These are phyloP conservation scores for Sussaba pulchella DNA, from an alignment of 2,888 invertebrate species.

Conservation along the genomic window DNA sequence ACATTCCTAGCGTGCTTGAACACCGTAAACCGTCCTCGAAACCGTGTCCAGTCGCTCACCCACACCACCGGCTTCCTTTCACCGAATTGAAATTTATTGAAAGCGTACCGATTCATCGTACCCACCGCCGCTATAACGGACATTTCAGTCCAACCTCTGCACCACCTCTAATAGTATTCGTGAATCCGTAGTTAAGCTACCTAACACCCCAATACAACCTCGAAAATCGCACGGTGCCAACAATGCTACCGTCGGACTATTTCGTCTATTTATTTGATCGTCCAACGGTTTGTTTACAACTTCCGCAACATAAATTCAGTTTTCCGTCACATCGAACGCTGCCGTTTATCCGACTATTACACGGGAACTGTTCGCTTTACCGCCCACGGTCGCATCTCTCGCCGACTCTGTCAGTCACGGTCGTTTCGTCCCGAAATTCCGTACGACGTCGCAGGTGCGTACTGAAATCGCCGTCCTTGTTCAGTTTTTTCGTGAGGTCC, in stretches of 20 bases:
- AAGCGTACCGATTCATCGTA: slow-evolving; percentile 68
- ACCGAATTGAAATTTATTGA: slow-evolving; percentile 73
- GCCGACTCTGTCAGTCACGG: slow-evolving; percentile 19
- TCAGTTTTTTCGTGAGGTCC: neutral
- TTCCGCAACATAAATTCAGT: slow-evolving; percentile 77
- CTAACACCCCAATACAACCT: neutral
- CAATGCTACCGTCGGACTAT: slow-evolving; percentile 65
- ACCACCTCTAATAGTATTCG: neutral
- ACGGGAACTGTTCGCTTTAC: slow-evolving; percentile 40
- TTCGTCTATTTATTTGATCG: slow-evolving; percentile 71
- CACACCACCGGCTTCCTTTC: slow-evolving; percentile 66
- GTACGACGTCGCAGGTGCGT: slow-evolving; percentile 17
- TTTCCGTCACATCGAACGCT: slow-evolving; percentile 77
- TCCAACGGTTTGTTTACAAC: slow-evolving; percentile 75
- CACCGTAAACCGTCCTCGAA: slow-evolving; percentile 60
- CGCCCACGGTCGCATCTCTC: slow-evolving; percentile 34
- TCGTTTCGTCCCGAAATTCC: slow-evolving; percentile 42
- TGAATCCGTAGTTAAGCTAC: slow-evolving; percentile 23
- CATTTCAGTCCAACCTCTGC: slow-evolving; percentile 6
- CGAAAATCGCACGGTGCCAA: slow-evolving; percentile 44
- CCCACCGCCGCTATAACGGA: slow-evolving; percentile 44
- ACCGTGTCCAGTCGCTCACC: slow-evolving; percentile 28
- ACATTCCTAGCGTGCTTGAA: slow-evolving; percentile 68
- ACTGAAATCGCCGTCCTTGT: neutral
- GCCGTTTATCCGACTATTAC: slow-evolving; percentile 70